These are phyloP conservation scores for Perdix hodgsoniae DNA, from an alignment of 2,797 vertebrate species.

Conservation along the genomic window DNA sequence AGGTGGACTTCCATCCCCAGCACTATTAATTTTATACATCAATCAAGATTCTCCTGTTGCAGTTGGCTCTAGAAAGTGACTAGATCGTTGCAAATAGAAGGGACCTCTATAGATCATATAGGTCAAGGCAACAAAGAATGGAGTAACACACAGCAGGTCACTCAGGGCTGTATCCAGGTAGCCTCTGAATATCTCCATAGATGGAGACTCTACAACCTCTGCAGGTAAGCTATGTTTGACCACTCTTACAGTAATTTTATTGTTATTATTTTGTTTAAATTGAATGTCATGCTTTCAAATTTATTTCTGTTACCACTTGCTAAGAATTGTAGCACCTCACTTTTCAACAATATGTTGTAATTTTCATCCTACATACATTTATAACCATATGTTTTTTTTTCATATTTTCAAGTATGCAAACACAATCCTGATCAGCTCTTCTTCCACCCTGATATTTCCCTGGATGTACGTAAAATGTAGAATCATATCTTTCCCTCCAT, in stretches of 20 bases:
- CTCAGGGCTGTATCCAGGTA: background rate
- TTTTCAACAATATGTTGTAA: background rate
- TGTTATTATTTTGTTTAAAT: background rate
- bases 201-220: background rate
- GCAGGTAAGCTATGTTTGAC: background rate
- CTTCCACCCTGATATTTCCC: background rate
- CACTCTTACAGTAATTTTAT: accelerated
- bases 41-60: background rate
- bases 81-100: background rate
- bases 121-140: background rate
- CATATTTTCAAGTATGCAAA: background rate
- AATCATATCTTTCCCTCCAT: background rate
- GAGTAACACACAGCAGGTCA: background rate
- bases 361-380: background rate
- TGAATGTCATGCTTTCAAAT: background rate
- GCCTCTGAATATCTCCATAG: background rate
- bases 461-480: background rate
- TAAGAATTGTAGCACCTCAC: background rate
- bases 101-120: background rate
- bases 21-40: background rate
- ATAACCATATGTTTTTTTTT: background rate
- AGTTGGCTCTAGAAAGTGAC: background rate
- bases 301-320: background rate
- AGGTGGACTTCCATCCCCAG: background rate
- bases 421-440: background rate